phyloP scores from a whole-genome alignment of 1,140 invertebrate genomes.

The Amyelois transitella region DNA sequence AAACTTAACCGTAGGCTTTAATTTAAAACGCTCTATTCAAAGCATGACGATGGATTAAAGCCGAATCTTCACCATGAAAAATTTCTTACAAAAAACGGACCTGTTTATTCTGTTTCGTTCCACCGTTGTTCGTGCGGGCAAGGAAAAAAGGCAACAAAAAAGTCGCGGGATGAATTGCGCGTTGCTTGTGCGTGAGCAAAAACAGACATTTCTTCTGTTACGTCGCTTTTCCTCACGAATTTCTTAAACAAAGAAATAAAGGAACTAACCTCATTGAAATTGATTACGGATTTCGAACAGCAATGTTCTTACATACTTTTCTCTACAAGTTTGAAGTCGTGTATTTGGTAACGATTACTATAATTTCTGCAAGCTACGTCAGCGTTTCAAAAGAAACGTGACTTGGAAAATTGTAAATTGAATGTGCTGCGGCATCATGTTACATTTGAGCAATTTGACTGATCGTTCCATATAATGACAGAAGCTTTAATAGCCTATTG shows the following conservation, averaged over 20 bases:
- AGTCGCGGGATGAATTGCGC: constrained; percentile 23
- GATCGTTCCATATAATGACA: constrained; percentile 20
- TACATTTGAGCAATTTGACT: constrained; percentile 18
- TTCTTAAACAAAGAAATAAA: neutral
- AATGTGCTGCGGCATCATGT: constrained; percentile 12
- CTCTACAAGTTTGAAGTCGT: no score
- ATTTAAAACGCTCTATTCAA: constrained; percentile 21
- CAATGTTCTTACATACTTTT: no score
- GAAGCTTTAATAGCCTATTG: constrained; percentile 31
- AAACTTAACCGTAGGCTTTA: constrained; percentile 14
- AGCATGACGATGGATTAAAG: constrained; percentile 24
- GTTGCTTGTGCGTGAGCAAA: constrained; percentile 16
- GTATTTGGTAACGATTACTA: neutral
- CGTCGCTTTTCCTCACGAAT: neutral
- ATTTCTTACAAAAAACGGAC: constrained; percentile 33
- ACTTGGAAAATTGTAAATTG: constrained; percentile 8
- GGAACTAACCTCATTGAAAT: neutral
- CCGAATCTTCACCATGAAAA: constrained; percentile 29
- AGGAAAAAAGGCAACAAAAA: constrained; percentile 31
- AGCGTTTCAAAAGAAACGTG: constrained; percentile 13
- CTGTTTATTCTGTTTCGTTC: constrained; percentile 39
- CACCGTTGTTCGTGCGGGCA: constrained; percentile 20
- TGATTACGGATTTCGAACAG: no score
- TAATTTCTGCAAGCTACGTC: neutral
- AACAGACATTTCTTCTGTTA: constrained; percentile 3